These are phyloP conservation scores for Epinotia demarniana DNA, from an alignment of 2,888 invertebrate genomes.

Conservation along the genomic window DNA sequence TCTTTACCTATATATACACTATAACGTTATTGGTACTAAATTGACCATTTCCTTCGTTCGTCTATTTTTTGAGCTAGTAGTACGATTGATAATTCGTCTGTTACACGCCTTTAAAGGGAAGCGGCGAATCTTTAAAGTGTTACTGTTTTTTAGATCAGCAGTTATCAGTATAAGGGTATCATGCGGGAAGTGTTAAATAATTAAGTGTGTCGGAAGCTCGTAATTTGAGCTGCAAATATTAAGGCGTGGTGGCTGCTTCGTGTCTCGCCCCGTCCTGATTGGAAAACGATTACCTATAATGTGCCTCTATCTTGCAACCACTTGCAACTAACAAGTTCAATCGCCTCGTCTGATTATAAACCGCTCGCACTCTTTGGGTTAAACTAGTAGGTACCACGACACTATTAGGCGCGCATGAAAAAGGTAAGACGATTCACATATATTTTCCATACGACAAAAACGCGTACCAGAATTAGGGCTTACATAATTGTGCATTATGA, in stretches of 20 bases:
- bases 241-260: conserved; percentile 22
- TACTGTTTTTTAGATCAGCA: conserved; percentile 28
- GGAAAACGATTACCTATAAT: conserved; percentile 1
- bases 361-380: neutral
- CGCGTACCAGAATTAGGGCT: too few relatives aligned
- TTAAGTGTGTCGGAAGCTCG: conserved; percentile 4
- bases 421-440: neutral
- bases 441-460: too few relatives aligned
- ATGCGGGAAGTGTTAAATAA: conserved; percentile 16
- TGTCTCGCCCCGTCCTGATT: conserved; percentile 16
- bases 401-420: neutral
- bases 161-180: conserved; percentile 21
- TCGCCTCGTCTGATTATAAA: neutral
- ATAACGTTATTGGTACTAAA: conserved; percentile 57
- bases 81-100: conserved; percentile 33
- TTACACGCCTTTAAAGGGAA: conserved; percentile 29
- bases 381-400: neutral
- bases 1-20: conserved; percentile 62
- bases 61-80: conserved; percentile 36
- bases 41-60: conserved; percentile 60
- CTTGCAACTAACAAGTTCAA: neutral
- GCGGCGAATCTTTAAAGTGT: conserved; percentile 8
- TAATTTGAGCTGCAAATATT: neutral
- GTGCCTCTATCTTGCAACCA: neutral
- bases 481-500: too few relatives aligned